Percentiles rank a stretch among this genome's conserved stretches.
phyloP scores from a whole-genome alignment of 2,888 invertebrate genomes.

The Ormyrus pomaceus region DNA sequence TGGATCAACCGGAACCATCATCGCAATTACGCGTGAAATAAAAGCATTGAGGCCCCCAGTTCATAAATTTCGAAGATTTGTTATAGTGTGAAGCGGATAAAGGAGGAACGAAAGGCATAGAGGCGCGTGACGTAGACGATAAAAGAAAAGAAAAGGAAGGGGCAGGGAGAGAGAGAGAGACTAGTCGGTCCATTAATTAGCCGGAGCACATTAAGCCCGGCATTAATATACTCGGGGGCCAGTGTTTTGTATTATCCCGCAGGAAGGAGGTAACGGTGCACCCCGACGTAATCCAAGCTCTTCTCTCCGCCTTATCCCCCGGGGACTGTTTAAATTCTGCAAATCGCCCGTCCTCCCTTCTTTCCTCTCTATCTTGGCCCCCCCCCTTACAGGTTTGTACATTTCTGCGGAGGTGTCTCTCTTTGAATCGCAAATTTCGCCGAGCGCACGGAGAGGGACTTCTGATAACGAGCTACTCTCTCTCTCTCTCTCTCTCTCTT shows the following conservation, averaged over 20 bases:
- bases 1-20: too few species aligned
- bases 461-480: slow-evolving; percentile 62
- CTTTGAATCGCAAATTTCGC: slow-evolving; percentile 53
- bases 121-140: slow-evolving; percentile 54
- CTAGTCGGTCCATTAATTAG: slow-evolving; percentile 74
- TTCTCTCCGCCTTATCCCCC: slow-evolving; percentile 67
- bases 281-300: slow-evolving; percentile 28
- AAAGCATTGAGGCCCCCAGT: too few species aligned
- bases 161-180: slow-evolving; percentile 40
- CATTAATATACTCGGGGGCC: slow-evolving; percentile 74
- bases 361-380: slow-evolving; percentile 13
- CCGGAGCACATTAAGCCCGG: slow-evolving; percentile 74
- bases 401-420: slow-evolving; percentile 4
- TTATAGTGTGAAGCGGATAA: slow-evolving; percentile 45
- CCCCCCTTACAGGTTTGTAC: slow-evolving; percentile 7
- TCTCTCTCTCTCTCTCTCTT: too few species aligned
- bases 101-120: slow-evolving; percentile 48
- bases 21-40: too few species aligned
- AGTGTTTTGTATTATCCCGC: slow-evolving; percentile 75
- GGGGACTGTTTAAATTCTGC: slow-evolving; percentile 74
- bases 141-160: slow-evolving; percentile 52
- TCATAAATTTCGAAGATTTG: slow-evolving; percentile 54
- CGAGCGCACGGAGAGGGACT: not conserved
- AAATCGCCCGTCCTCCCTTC: slow-evolving; percentile 66
- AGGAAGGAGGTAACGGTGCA: slow-evolving; percentile 70